phyloP scores from a whole-genome alignment of 2,797 vertebrate species.

The Intellagama lesueurii region DNA sequence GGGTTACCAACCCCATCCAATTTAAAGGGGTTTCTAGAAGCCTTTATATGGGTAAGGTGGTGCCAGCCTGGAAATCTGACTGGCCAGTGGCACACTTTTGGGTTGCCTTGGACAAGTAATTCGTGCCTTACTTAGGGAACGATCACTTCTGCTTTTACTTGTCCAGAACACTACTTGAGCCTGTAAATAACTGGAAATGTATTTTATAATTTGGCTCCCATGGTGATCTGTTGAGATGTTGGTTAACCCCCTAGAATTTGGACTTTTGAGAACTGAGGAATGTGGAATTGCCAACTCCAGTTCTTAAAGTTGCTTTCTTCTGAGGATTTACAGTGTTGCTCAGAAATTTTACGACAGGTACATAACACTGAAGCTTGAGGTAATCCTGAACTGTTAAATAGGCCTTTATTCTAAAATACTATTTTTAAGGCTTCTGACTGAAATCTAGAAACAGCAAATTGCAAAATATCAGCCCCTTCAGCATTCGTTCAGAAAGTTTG shows the following conservation, averaged over 20 bases:
- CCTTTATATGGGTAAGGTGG: too few relatives aligned
- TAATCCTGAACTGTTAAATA: not conserved
- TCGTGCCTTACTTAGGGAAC: not conserved
- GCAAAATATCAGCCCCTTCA: too few relatives aligned
- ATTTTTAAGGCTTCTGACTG: not conserved
- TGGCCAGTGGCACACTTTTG: not conserved
- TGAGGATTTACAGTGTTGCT: too few relatives aligned
- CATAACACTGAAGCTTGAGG: not conserved
- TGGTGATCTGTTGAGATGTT: not conserved
- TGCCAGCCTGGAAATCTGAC: not conserved
- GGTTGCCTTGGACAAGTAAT: not conserved
- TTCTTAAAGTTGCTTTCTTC: not conserved
- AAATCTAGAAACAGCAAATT: not conserved
- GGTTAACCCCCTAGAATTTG: not conserved
- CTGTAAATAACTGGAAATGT: not conserved
- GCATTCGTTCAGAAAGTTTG: too few relatives aligned
- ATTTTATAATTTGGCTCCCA: not conserved
- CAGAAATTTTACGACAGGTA: not conserved
- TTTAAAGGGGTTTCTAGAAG: not conserved
- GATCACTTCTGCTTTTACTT: not conserved
- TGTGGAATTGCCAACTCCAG: not conserved
- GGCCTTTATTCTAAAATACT: not conserved
- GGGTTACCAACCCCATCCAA: not conserved
- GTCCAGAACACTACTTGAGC: too few relatives aligned
- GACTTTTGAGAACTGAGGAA: not conserved